Percentiles rank a stretch among this genome's conserved stretches.
Conservation (phyloP, 2,113 vertebrate species). For the Pseudois nayaur region DNA sequence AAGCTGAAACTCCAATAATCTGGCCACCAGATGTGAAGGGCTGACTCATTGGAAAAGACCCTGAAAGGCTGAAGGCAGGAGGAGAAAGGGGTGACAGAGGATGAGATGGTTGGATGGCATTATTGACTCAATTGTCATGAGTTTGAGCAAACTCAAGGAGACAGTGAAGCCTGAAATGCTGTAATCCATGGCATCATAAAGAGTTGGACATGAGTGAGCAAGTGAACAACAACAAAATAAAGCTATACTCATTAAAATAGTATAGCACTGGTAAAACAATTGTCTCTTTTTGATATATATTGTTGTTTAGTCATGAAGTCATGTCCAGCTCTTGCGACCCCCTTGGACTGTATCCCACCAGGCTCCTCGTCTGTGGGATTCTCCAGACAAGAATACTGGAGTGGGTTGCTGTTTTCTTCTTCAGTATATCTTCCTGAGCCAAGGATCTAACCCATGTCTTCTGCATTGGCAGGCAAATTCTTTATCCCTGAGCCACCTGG, state of each 20-base stretch:
- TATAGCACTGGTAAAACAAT: neutral
- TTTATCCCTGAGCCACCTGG: neutral
- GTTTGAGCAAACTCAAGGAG: neutral
- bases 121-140: neutral
- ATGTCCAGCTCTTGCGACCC: neutral
- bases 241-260: neutral
- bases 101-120: neutral
- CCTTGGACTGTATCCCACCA: neutral
- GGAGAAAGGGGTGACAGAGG: neutral
- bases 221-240: neutral
- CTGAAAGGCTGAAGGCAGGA: neutral
- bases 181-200: neutral
- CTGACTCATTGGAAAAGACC: neutral
- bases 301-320: neutral
- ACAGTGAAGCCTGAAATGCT: neutral
- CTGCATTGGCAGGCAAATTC: neutral
- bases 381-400: neutral
- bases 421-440: neutral
- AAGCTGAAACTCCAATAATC: neutral
- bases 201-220: neutral
- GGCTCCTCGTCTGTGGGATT: neutral
- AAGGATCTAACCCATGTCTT: neutral
- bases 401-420: neutral
- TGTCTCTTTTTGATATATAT: neutral
- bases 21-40: neutral